Evolutionary conservation across 53 echinoderm and acorn worm genomes (phyloP), one percentile per base, ranked within the genome.

Genomic region (Hippasteria phrygiana): DNA sequence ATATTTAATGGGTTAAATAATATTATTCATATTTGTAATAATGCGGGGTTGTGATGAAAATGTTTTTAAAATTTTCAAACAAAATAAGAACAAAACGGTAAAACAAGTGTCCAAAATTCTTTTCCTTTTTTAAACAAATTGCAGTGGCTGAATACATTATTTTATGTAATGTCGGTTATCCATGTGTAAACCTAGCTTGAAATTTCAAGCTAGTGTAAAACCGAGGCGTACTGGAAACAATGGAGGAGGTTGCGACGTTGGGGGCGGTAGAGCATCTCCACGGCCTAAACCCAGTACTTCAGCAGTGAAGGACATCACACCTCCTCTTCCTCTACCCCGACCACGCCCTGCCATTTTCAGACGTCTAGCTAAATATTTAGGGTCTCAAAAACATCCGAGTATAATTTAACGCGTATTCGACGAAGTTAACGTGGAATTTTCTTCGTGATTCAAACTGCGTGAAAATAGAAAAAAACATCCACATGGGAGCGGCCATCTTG

Each of bases 211-310:
- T 8, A 55, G 18, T 2, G 18, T 2, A 55, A 55, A 24, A n/a
- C n/a, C n/a, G 22, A 22, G 32, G 14, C 93, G 62, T 79, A 97
- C 97, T n/a, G 97, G 97, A 75, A 97, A 97, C 11, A 92, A 48
- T 55, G 97, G 97, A 5, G 97, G 97, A n/a, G 97, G 97, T 73
- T 97, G 95, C 13, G 92, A 77, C 24, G 92, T 92, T 64, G 95
- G 88, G 14, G 97, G 90, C 59, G 97, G 97, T 55, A 97, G 88
- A 28, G 90, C 71, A 71, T 96, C 96, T 31, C 97, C 97, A 76
- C 95, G 93, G 32, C 97, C 97, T 64, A 97, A 59, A 16, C 97
- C 97, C 46, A 97, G 78, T 12, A 90, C 92, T 43, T 97, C 97
- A 32, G 95, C 94, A 33, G 95, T 88, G 88, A 93, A 95, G 22